phyloP scores from a whole-genome alignment of 2,888 invertebrate genomes.

The Lydus trimaculatus region DNA sequence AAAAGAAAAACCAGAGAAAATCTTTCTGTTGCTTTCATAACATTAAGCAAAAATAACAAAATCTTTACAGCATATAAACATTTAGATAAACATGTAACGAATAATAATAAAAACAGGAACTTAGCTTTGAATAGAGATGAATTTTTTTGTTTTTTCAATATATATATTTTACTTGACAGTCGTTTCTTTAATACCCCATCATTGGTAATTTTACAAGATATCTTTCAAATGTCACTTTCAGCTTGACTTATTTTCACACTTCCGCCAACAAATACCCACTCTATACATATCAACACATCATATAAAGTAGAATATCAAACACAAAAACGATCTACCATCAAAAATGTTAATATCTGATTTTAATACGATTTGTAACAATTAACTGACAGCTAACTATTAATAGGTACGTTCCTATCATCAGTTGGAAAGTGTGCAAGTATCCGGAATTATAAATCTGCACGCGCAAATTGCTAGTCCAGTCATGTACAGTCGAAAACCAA shows the following conservation, averaged over 20 bases:
- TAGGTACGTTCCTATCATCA: background rate
- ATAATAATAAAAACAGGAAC: slow-evolving; percentile 3
- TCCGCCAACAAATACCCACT: slow-evolving; percentile 29
- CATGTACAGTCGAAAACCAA: no score
- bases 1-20: background rate
- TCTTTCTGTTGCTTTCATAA: background rate
- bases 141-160: background rate
- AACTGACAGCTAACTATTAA: background rate
- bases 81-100: background rate
- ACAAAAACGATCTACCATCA: background rate
- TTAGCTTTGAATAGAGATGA: background rate
- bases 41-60: slow-evolving; percentile 8
- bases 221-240: slow-evolving; percentile 46
- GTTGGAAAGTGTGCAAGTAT: no score
- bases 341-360: background rate
- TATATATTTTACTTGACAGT: background rate
- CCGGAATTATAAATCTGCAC: no score
- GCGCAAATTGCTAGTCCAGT: no score
- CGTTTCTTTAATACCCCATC: background rate
- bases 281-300: background rate
- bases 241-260: slow-evolving; percentile 47
- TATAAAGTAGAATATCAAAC: background rate
- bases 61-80: background rate
- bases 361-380: no score
- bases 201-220: slow-evolving; percentile 17